Evolutionary conservation across 2,113 vertebrate genomes (phyloP).

Genomic region (Nothoprocta pentlandii): DNA sequence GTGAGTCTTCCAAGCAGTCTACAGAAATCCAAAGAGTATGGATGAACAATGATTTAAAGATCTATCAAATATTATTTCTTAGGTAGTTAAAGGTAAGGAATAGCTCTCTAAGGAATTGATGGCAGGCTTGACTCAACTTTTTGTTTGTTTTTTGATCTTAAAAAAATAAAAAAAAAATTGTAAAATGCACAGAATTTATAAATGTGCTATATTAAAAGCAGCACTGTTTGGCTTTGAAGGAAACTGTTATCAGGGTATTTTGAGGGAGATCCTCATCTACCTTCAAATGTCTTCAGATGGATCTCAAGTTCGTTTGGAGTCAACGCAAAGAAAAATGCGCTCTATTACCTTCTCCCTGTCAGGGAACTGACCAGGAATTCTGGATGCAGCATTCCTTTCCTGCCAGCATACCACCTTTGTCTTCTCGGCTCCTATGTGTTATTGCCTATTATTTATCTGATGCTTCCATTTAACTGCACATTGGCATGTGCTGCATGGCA

Average conservation of each 20-base stretch:
- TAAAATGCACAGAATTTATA: no score
- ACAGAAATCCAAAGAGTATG: no score
- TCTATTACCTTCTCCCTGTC: background rate
- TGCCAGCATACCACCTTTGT: background rate
- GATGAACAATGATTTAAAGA: no score
- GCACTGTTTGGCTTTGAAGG: background rate
- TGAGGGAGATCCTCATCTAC: background rate
- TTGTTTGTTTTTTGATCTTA: no score
- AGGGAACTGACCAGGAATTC: background rate
- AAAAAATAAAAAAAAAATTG: no score
- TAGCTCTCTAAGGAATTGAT: no score
- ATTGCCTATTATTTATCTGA: background rate
- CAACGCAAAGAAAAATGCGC: background rate
- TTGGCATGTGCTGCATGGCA: background rate
- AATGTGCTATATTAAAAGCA: background rate
- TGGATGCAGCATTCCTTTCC: background rate
- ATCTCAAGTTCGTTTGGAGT: background rate
- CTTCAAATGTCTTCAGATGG: background rate
- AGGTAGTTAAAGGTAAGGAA: no score
- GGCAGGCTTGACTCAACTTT: no score
- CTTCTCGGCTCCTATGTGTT: background rate
- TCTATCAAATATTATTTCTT: no score
- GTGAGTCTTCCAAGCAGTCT: no score
- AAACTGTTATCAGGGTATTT: background rate
- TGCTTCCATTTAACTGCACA: background rate